These are phyloP conservation scores for Microtus oregoni DNA, from an alignment of 2,113 vertebrate genomes.

Conservation along the genomic window DNA sequence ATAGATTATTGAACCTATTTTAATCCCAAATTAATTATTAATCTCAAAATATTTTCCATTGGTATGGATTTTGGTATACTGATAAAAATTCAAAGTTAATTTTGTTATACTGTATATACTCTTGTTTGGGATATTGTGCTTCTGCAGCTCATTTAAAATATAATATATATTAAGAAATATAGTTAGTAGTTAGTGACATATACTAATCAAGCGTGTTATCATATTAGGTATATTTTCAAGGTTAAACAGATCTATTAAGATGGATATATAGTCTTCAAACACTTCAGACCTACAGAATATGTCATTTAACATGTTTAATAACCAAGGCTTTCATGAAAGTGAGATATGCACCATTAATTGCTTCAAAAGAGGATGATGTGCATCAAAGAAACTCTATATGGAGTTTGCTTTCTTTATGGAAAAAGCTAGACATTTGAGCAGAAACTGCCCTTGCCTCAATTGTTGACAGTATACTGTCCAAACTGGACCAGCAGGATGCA, in stretches of 20 bases:
- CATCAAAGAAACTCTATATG: neutral
- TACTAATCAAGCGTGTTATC: neutral
- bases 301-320: neutral
- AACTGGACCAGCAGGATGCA: neutral
- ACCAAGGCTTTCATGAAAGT: neutral
- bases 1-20: neutral
- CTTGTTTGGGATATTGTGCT: neutral
- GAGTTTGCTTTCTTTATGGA: neutral
- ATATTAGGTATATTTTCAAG: neutral
- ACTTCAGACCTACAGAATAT: neutral
- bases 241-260: neutral
- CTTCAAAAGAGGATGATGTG: neutral
- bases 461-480: neutral
- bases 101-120: neutral
- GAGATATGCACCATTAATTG: neutral
- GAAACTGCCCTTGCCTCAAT: neutral
- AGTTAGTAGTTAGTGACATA: neutral
- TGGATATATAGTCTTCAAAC: neutral
- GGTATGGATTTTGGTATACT: neutral
- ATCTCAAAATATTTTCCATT: neutral
- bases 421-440: neutral
- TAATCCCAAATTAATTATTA: neutral
- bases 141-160: neutral
- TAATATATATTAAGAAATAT: neutral
- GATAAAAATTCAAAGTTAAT: neutral